These are phyloP conservation scores for Helarctos malayanus DNA, from an alignment of 2,797 vertebrate species.

Conservation along the genomic window DNA sequence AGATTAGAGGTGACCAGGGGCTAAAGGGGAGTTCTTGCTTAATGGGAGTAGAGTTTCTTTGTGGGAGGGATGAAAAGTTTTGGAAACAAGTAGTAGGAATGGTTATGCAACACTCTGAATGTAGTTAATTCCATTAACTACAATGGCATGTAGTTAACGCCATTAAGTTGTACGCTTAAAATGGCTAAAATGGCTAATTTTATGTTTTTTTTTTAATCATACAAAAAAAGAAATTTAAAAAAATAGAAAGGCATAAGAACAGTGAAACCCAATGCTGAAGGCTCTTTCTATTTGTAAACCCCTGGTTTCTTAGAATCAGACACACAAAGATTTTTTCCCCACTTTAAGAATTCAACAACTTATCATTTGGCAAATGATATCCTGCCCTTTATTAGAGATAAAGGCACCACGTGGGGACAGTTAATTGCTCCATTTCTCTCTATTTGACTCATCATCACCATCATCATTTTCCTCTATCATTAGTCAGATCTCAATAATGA, in stretches of 20 bases:
- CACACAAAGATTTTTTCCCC: not conserved
- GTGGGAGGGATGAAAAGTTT: not conserved
- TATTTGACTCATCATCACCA: not conserved
- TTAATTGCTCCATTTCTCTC: conserved; percentile 47
- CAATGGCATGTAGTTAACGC: not conserved
- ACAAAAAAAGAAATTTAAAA: not conserved
- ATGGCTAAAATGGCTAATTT: not conserved
- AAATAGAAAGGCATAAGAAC: not conserved
- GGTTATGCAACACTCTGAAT: not conserved
- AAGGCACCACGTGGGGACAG: not conserved
- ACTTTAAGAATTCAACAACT: conserved; percentile 36
- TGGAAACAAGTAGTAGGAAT: not conserved
- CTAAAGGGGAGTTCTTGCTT: not conserved
- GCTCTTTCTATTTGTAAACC: not conserved
- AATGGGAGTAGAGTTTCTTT: not conserved
- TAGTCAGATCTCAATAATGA: conserved; percentile 51
- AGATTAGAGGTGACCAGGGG: not conserved
- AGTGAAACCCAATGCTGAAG: not conserved
- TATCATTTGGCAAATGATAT: conserved; percentile 45
- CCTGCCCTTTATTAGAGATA: conserved; percentile 31
- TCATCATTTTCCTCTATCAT: not conserved
- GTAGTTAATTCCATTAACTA: not conserved
- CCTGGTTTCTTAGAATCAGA: not conserved
- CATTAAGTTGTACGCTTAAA: not conserved
- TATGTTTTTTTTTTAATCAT: not conserved